A percentile compares a stretch with the other conserved stretches of the same genome.
phyloP scores from a whole-genome alignment of 2,797 vertebrate species.

The Gila robusta region DNA sequence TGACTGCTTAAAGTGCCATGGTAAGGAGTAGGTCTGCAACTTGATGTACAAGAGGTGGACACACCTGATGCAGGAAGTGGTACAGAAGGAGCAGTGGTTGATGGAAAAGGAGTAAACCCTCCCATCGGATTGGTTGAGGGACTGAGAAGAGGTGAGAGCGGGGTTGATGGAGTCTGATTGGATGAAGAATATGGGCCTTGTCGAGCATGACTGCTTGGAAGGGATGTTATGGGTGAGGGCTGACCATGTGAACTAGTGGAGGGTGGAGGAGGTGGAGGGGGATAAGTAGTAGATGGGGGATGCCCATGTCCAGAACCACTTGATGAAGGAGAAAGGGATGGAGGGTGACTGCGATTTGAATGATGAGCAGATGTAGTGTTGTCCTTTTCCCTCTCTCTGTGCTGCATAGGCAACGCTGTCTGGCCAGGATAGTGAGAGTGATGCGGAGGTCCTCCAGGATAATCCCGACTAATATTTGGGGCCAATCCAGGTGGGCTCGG shows the following conservation, averaged over 20 bases:
- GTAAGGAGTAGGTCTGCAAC: conserved; percentile 79
- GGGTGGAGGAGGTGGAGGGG: conserved; percentile 73
- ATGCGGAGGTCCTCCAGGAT: conserved; percentile 74
- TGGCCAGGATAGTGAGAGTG: conserved; percentile 72
- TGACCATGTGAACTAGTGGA: conserved; percentile 73
- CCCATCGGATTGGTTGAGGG: conserved; percentile 81
- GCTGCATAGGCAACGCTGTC: conserved; percentile 55
- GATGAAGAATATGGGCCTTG: conserved; percentile 78
- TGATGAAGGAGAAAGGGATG: conserved; percentile 81
- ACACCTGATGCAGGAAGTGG: conserved; percentile 74
- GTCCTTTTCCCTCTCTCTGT: conserved; percentile 76
- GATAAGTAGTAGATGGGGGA: conserved; percentile 73
- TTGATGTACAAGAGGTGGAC: conserved; percentile 78
- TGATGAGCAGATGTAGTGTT: conserved; percentile 77
- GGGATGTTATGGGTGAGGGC: conserved; percentile 68
- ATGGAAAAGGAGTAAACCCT: conserved; percentile 78
- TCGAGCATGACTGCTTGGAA: conserved; percentile 71
- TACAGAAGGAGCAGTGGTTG: conserved; percentile 75
- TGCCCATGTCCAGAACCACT: conserved; percentile 76
- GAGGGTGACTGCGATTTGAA: conserved; percentile 78
- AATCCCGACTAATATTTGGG: conserved; percentile 79
- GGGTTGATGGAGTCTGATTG: conserved; percentile 80
- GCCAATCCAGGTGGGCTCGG: conserved; percentile 80
- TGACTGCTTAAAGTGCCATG: conserved; percentile 81
- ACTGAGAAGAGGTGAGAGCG: conserved; percentile 81